Evolutionary conservation across 2,797 vertebrate genomes (phyloP).

Genomic region (Pelodytes ibericus): DNA sequence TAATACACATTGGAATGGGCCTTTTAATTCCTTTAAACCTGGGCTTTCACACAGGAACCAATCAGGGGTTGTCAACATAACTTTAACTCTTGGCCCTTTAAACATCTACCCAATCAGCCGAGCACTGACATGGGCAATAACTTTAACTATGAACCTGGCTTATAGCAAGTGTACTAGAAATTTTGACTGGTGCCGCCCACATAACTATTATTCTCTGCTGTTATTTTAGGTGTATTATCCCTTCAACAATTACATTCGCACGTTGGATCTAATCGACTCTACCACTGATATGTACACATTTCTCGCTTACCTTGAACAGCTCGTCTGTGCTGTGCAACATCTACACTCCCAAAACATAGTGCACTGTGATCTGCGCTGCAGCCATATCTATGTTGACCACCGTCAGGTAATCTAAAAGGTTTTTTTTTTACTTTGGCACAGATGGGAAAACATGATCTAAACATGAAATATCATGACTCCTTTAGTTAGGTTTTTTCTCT

Average conservation of each 20-base stretch:
- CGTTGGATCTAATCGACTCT: neutral
- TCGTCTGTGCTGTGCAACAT: constrained; percentile 8
- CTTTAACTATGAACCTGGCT: no score
- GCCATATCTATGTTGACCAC: constrained; percentile 18
- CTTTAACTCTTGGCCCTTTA: no score
- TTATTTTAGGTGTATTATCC: neutral
- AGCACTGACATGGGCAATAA: no score
- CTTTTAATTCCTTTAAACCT: no score
- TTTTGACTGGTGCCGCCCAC: neutral
- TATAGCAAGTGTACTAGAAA: no score
- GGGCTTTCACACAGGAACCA: no score
- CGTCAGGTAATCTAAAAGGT: constrained; percentile 9
- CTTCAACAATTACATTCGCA: neutral
- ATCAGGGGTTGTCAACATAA: no score
- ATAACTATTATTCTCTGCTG: neutral
- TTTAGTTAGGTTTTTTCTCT: neutral
- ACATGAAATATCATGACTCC: no score
- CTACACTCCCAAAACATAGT: constrained; percentile 30
- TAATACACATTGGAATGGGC: no score
- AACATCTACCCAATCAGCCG: no score
- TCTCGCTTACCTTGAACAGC: constrained; percentile 18
- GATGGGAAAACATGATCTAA: no score
- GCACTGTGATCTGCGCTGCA: constrained; percentile 37
- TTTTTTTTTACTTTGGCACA: no score
- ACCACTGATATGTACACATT: neutral